Percentiles rank a stretch among this genome's conserved stretches.
phyloP scores from a whole-genome alignment of 2,113 vertebrate species.

The Percina caprodes region DNA sequence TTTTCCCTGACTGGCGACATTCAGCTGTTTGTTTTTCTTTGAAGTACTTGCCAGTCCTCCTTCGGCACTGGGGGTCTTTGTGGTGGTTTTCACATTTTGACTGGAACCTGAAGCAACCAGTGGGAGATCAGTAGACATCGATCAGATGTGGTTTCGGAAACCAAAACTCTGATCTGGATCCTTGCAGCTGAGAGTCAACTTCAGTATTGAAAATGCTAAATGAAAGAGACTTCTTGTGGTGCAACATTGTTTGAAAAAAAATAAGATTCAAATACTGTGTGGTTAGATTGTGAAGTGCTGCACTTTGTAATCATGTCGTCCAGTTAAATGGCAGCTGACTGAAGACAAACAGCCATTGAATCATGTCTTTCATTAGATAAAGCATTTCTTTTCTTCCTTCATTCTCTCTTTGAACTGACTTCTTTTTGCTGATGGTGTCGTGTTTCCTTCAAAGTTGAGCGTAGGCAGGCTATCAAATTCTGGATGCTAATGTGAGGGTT shows the following conservation, averaged over 20 bases:
- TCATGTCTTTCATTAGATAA: constrained; percentile 24
- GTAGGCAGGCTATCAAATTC: constrained; percentile 60
- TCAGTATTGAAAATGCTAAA: constrained; percentile 28
- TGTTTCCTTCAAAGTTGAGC: constrained; percentile 52
- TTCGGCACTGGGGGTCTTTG: constrained; percentile 44
- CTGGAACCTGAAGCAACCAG: constrained; percentile 54
- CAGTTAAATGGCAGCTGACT: constrained; percentile 21
- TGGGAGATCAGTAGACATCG: constrained; percentile 19
- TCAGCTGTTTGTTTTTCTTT: constrained; percentile 68
- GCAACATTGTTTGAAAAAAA: constrained; percentile 6
- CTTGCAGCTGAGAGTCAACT: constrained; percentile 11
- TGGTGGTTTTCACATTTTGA: constrained; percentile 59
- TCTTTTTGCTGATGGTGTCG: constrained; percentile 34
- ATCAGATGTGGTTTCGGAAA: constrained; percentile 44
- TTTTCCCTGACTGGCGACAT: constrained; percentile 54
- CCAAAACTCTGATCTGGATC: constrained; percentile 6
- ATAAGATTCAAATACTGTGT: constrained; percentile 2
- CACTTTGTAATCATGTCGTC: constrained; percentile 21
- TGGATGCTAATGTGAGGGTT: constrained; percentile 70
- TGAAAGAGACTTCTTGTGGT: constrained; percentile 30
- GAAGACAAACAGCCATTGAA: constrained; percentile 35
- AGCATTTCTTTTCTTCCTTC: constrained; percentile 38
- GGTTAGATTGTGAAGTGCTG: background rate
- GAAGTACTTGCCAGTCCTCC: constrained; percentile 48
- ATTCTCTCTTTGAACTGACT: constrained; percentile 46